Evolutionary conservation across 2,888 invertebrate genomes (phyloP).

Genomic region (Pheosia gnoma): DNA sequence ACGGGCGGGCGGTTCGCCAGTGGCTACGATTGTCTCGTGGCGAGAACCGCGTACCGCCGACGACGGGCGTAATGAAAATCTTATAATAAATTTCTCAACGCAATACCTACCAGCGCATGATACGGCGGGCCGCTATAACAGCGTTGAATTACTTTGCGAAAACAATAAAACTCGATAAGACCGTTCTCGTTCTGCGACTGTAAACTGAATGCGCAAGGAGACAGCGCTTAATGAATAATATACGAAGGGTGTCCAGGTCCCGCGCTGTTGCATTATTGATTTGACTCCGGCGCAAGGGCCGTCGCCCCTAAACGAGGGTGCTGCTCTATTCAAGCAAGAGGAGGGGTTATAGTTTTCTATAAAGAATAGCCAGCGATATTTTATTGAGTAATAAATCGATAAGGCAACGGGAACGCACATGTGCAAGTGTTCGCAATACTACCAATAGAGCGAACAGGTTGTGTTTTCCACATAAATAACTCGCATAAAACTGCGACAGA

Average conservation of each 20-base stretch:
- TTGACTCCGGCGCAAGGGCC: conserved; percentile 73
- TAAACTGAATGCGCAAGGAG: conserved; percentile 44
- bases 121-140: conserved; percentile 63
- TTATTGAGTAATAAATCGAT: conserved; percentile 56
- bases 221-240: conserved; percentile 33
- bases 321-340: conserved; percentile 41
- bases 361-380: conserved; percentile 41
- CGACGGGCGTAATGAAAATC: conserved; percentile 60
- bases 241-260: conserved; percentile 46
- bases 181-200: conserved; percentile 51
- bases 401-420: conserved; percentile 44
- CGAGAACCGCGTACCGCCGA: conserved; percentile 46
- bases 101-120: conserved; percentile 78
- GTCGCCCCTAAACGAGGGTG: conserved; percentile 59
- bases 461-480: background rate
- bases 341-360: conserved; percentile 36
- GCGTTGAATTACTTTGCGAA: conserved; percentile 74
- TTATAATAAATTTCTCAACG: conserved; percentile 60
- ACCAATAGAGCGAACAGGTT: conserved; percentile 18
- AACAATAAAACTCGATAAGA: conserved; percentile 80
- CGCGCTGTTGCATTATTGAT: conserved; percentile 68
- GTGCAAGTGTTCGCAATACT: conserved; percentile 26
- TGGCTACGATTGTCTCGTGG: conserved; percentile 31
- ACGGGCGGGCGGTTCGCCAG: conserved; percentile 27
- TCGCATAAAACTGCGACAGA: no score